phyloP scores from a whole-genome alignment of 2,888 invertebrate species.

The Sarcophaga caerulescens region DNA sequence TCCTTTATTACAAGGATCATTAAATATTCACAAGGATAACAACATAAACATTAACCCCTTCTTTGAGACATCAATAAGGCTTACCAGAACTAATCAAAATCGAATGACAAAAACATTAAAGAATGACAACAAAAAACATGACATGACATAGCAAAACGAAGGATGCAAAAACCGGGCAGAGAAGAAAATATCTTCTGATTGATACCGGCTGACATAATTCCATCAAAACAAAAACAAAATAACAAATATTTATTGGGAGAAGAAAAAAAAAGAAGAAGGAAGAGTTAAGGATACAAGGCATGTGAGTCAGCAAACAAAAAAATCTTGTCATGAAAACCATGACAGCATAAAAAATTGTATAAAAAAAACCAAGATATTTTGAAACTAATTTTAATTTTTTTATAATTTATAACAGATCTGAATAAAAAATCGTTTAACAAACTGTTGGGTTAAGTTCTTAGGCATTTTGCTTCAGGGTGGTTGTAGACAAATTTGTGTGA shows the following conservation, averaged over 20 bases:
- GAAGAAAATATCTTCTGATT: no score
- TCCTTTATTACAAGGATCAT: background rate
- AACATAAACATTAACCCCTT: background rate
- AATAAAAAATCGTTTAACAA: background rate
- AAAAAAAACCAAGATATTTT: no score
- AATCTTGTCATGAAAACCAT: background rate
- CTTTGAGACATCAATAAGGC: background rate
- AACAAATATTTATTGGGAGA: no score
- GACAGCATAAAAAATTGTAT: background rate
- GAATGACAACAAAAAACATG: background rate
- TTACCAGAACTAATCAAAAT: slow-evolving; percentile 36
- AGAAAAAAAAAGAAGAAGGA: no score
- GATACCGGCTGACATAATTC: no score
- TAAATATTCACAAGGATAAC: background rate
- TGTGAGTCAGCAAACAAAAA: background rate
- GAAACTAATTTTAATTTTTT: background rate
- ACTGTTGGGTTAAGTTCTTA: background rate
- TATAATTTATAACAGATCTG: background rate
- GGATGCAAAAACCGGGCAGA: no score
- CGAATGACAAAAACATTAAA: slow-evolving; percentile 4
- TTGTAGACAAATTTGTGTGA: background rate
- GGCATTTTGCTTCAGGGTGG: background rate
- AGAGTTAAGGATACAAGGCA: background rate
- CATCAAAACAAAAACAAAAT: background rate
- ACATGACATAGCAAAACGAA: background rate